Evolutionary conservation across 1,140 invertebrate genomes (phyloP).

Genomic region (Melipona quadrifasciata): DNA sequence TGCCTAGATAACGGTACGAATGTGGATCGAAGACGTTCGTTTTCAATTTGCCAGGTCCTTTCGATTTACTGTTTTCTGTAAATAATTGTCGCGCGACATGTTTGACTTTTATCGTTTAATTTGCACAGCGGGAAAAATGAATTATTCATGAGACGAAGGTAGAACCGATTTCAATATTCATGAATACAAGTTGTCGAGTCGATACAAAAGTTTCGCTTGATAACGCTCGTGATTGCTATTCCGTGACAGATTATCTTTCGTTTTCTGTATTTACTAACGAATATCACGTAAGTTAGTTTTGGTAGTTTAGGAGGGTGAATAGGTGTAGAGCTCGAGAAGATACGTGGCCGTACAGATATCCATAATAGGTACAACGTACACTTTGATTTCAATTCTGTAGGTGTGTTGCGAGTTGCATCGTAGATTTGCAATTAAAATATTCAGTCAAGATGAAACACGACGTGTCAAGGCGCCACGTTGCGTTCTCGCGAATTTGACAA

Average conservation of each 20-base stretch:
- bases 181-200: background rate
- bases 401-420: too few species aligned
- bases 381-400: too few species aligned
- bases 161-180: background rate
- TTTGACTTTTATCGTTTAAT: background rate
- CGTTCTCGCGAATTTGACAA: conserved; percentile 14
- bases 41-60: background rate
- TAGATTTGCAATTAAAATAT: too few species aligned
- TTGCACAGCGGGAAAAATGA: background rate
- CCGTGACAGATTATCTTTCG: background rate
- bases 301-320: too few species aligned
- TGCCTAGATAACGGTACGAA: background rate
- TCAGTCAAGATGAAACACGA: conserved; percentile 11
- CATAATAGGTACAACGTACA: too few species aligned
- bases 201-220: background rate
- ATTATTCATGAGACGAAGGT: background rate
- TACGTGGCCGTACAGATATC: too few species aligned
- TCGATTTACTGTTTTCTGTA: background rate
- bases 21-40: background rate
- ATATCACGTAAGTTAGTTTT: background rate
- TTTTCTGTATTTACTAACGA: background rate
- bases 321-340: too few species aligned
- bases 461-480: background rate
- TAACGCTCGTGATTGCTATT: background rate
- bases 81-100: background rate